Conservation (phyloP, 2,113 vertebrate species). For the Bos javanicus region DNA sequence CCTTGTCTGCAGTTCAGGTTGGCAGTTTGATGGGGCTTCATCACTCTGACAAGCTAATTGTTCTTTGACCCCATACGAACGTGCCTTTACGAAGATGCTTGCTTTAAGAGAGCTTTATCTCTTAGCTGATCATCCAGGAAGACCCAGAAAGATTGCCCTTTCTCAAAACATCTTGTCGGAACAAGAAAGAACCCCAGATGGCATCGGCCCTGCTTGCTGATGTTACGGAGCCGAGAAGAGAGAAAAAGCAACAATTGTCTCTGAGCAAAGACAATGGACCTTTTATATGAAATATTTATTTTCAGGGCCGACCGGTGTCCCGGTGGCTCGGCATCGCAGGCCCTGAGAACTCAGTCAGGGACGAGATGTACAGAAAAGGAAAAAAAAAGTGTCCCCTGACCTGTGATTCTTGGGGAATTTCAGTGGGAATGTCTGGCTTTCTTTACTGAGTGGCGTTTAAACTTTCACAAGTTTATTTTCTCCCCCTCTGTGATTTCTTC, state of each 20-base stretch:
- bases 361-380: background rate
- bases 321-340: background rate
- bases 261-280: conserved; percentile 28
- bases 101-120: background rate
- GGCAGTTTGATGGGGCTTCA: background rate
- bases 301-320: background rate
- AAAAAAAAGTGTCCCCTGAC: background rate
- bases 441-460: background rate
- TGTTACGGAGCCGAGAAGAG: background rate
- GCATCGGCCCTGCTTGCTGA: background rate
- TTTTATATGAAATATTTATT: conserved; percentile 63
- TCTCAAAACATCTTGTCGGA: background rate
- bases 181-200: background rate
- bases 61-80: background rate
- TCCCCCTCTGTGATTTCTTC: background rate
- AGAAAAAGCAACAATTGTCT: conserved; percentile 29
- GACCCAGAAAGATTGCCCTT: background rate
- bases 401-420: background rate
- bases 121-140: background rate
- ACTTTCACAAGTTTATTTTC: conserved; percentile 13
- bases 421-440: background rate
- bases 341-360: background rate
- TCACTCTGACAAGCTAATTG: background rate
- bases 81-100: rapidly evolving
- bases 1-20: background rate